Evolutionary conservation across 2,113 vertebrate genomes (phyloP).

Genomic region (Callopanchax toddi): DNA sequence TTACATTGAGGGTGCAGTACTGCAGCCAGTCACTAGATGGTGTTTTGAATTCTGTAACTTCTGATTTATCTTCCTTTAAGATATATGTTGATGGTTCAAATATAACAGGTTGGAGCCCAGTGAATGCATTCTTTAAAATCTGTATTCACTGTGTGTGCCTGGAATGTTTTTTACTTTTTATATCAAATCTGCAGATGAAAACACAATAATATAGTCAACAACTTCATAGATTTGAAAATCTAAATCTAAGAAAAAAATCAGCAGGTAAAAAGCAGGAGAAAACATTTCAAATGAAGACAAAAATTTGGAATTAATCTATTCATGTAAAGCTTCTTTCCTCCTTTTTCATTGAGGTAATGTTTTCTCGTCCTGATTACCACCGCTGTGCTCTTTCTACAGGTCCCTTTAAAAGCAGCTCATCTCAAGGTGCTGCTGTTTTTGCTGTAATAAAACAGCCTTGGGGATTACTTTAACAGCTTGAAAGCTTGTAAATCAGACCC

Average conservation of each 20-base stretch:
- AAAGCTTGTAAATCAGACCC: neutral
- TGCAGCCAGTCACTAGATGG: too few species aligned
- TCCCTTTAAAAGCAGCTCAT: neutral
- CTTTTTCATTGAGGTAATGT: slow-evolving; percentile 6
- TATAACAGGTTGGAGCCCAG: too few species aligned
- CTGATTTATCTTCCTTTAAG: too few species aligned
- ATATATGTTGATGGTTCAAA: too few species aligned
- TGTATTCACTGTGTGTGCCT: too few species aligned
- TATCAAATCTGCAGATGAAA: neutral
- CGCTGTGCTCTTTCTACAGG: neutral
- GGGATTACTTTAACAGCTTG: neutral
- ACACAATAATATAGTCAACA: neutral
- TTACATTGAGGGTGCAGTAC: too few species aligned
- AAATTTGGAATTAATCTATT: slow-evolving; percentile 1
- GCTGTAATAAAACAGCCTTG: neutral
- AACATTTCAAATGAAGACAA: neutral
- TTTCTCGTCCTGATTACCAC: neutral
- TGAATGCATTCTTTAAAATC: too few species aligned
- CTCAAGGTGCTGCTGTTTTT: neutral
- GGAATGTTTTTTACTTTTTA: neutral
- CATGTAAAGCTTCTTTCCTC: neutral
- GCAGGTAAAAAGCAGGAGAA: slow-evolving; percentile 4
- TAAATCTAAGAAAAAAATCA: too few species aligned
- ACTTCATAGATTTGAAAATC: too few species aligned
- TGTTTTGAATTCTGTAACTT: too few species aligned